Evolutionary conservation across 1,140 invertebrate genomes (phyloP), one percentile per base, ranked within the genome.

Genomic region (Eufriesea mexicana): DNA sequence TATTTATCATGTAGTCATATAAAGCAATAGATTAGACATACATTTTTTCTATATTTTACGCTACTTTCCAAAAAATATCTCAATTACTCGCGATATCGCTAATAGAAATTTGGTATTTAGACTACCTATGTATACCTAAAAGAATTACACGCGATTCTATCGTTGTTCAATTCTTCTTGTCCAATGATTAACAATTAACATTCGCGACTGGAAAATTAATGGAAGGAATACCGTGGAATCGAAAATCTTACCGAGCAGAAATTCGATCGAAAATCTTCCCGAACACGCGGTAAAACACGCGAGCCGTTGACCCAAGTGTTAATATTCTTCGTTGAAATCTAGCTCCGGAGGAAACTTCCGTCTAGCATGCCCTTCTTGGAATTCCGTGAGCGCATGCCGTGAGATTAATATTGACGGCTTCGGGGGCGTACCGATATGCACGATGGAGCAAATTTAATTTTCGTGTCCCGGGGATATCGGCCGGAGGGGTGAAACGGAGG

Each of bases 331-430:
- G 55, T 49, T 66, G 59, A 78, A 75, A 80, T 90, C 68, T 64
- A 67, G 76, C 67, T 35, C 23, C 25, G 25, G 12, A 6, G 23
- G 80, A 75, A 88, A 86, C 68, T 86, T 89, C 67, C 55, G 74
- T 89, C 67, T 72, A 79, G 66, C 71, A 76, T 81, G 67, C 59
- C 71, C 76, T 80, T 77, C 71, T 86, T 71, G 70, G 71, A 64
- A 90, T 90, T 89, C 84, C 64, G 59, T 76, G 81, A 76, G 70
- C 79, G 86, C 85, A 84, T 84, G 75, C 80, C 76, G 83, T 77
- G 78, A 90, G 87, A 90, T 90, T 90, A 90, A 90, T 90, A 90
- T 90, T 90, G 89, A 90, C 89, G 86, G 83, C 75, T 89, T 83
- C 85, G 85, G 72, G 57, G 67, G 80, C 78, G 72, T 45, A 88